These are phyloP conservation scores for Salpingus planirostris DNA, from an alignment of 2,888 invertebrate species.

Conservation along the genomic window DNA sequence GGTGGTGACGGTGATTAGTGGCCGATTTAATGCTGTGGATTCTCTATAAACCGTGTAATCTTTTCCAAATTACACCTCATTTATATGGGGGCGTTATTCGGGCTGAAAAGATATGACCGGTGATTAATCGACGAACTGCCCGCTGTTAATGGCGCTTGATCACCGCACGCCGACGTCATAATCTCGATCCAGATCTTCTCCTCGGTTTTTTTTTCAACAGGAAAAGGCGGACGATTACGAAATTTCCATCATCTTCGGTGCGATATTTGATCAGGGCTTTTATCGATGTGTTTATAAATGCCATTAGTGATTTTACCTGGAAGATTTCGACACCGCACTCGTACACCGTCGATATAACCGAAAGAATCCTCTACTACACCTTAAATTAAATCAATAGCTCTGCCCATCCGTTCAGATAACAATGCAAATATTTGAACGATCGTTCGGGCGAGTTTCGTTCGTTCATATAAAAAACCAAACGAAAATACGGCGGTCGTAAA, in stretches of 20 bases:
- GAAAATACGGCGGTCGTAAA: too few relatives aligned
- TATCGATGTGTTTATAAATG: constrained; percentile 1
- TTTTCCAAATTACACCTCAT: constrained; percentile 41
- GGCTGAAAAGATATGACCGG: constrained; percentile 25
- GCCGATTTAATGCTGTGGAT: constrained; percentile 38
- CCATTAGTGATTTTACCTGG: constrained; percentile 1
- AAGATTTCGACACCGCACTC: constrained; percentile 8
- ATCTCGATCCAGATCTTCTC: too few relatives aligned
- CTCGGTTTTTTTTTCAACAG: too few relatives aligned
- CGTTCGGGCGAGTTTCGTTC: constrained; percentile 4
- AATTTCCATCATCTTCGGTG: neutral
- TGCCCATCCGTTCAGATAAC: constrained; percentile 17
- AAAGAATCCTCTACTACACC: constrained; percentile 16
- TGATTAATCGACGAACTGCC: constrained; percentile 38
- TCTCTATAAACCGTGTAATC: constrained; percentile 40
- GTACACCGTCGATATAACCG: constrained; percentile 12
- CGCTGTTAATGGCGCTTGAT: constrained; percentile 39
- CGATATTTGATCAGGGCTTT: neutral
- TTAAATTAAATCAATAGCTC: constrained; percentile 15
- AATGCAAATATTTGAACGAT: constrained; percentile 13
- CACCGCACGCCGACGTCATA: neutral
- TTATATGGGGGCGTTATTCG: constrained; percentile 35
- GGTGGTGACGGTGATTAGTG: constrained; percentile 34
- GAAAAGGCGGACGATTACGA: neutral
- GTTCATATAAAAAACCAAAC: too few relatives aligned